A percentile compares a stretch with the other conserved stretches of the same genome.
Conservation (phyloP, 35 echinoderm and acorn worm genomes). For the Strongylocentrotus purpuratus region DNA sequence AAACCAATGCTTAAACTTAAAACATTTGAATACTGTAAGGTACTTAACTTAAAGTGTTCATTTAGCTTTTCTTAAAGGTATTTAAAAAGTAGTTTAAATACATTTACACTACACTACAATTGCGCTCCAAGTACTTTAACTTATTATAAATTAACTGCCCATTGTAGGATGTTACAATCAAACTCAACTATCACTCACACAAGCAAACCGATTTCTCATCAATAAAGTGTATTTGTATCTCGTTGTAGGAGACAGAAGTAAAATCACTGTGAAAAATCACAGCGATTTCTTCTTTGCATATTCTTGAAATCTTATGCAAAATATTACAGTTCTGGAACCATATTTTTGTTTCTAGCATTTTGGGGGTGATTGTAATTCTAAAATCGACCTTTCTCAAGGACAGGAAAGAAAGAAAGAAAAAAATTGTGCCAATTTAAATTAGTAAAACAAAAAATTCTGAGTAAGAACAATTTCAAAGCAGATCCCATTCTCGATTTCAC, state of each 20-base stretch:
- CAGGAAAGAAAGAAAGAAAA: background rate
- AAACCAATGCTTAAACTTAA: background rate
- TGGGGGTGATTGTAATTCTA: background rate
- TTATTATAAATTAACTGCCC: background rate
- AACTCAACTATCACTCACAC: background rate
- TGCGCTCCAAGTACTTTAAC: conserved; percentile 53
- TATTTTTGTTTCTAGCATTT: background rate
- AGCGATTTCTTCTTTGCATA: background rate
- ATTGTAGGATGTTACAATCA: background rate
- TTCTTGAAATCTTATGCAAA: background rate
- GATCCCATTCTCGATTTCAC: background rate
- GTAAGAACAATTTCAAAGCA: background rate
- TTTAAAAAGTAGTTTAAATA: background rate
- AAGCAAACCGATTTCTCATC: background rate
- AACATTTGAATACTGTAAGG: background rate
- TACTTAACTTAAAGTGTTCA: background rate
- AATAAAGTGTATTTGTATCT: background rate
- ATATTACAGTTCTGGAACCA: background rate
- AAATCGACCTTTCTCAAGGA: background rate
- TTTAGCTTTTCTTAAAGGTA: background rate
- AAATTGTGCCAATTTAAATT: background rate
- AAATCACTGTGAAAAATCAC: background rate
- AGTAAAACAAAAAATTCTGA: too few relatives aligned
- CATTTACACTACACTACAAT: background rate
- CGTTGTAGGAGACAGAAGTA: background rate